Evolutionary conservation across 2,888 invertebrate species (phyloP), one percentile per base, ranked within the genome.

Genomic region (Drosophila nigricruria): DNA sequence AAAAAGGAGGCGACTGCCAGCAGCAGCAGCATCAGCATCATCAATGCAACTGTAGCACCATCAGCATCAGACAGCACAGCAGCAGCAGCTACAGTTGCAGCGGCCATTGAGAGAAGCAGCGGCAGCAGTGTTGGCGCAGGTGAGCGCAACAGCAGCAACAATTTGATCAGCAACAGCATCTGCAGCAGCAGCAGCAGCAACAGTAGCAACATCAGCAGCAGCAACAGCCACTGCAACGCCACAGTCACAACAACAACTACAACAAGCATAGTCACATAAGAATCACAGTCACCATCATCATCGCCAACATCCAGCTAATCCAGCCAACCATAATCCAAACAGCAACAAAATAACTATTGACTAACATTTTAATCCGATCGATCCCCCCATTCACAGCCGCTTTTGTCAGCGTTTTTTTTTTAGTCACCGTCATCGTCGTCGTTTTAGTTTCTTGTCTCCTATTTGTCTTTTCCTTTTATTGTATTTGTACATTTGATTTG

Each of bases 1-100:
- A 91, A 90, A 88, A 90, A 89, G 77, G 92, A 92, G 56, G 72
- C 67, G 23, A 20, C 58, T 8, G 9, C 36, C 56, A 45, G 25
- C 64, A 38, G 32, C 70, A 40, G 56, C 66, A 59, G 23, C 66
- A 10, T 34, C 66, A 59, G 23, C 66, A 10, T 34, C 50, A 56
- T 1, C 59, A 27, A 32, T 36, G 23, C 52, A 30, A 23, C 40
- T 38, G 20, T 45, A 43, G 16, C 40, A 20, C 25, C 61, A 49
- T 18, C 60, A 58, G 25, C 49, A 56, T 27, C 73, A 59, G 57
- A 45, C 50, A 43, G 23, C 32, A 14, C 61, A 52, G 30, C 63
- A 63, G 38, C 61, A 52, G 30, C 63, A 63, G 38, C 74, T 38
- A 20, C 32, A 10, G 14, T 36, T 65, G 54, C 62, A 60, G 43